Evolutionary conservation across 23 tunicate genomes (phyloP).

Genomic region (Styela plicata): DNA sequence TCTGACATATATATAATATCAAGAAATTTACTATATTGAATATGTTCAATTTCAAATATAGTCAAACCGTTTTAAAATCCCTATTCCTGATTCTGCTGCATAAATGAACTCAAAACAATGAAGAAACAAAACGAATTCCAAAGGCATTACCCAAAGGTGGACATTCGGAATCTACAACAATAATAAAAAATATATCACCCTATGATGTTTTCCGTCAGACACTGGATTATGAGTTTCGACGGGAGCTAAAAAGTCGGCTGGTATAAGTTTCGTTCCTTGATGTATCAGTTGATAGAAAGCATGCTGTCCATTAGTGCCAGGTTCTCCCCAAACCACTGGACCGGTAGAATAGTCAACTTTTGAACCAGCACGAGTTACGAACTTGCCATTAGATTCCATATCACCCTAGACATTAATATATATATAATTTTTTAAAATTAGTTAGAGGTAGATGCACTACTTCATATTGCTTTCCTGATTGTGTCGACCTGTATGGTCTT

Average conservation of each 20-base stretch:
- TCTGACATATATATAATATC: too few relatives aligned
- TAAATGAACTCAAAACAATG: neutral
- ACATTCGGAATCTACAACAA: too few relatives aligned
- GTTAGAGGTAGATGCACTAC: too few relatives aligned
- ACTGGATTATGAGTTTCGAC: conserved; percentile 87
- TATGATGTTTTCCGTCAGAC: conserved; percentile 79
- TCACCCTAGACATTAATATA: conserved; percentile 78
- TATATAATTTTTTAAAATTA: too few relatives aligned
- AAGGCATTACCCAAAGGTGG: neutral
- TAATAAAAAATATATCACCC: conserved; percentile 35
- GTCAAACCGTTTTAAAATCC: too few relatives aligned
- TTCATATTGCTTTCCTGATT: too few relatives aligned
- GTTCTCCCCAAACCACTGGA: conserved; percentile 99
- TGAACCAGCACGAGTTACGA: conserved; percentile 84
- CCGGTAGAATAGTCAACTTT: conserved; percentile 96
- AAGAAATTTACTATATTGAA: too few relatives aligned
- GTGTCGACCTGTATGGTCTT: too few relatives aligned
- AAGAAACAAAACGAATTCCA: neutral
- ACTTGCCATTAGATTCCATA: conserved; percentile 99
- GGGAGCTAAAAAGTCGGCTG: conserved; percentile 81
- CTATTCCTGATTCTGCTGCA: too few relatives aligned
- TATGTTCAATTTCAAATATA: too few relatives aligned
- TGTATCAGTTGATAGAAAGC: conserved; percentile 99
- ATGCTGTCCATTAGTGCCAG: conserved; percentile 99
- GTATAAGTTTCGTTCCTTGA: conserved; percentile 85